Percentiles rank a stretch among this genome's conserved stretches.
Conservation (phyloP, 2,113 vertebrate genomes). For the Craseonycteris thonglongyai region DNA sequence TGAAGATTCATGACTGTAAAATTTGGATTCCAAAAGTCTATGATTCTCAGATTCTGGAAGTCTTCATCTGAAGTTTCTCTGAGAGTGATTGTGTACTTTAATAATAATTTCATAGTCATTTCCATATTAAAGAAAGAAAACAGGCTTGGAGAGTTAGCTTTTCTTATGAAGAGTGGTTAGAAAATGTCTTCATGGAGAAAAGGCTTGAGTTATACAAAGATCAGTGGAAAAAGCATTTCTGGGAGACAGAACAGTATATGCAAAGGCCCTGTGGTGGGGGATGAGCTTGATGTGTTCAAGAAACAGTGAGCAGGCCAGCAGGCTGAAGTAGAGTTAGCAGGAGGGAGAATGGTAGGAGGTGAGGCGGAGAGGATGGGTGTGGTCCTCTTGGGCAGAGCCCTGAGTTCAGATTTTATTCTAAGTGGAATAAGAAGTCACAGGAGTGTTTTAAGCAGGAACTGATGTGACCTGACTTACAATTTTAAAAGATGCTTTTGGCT, state of each 20-base stretch:
- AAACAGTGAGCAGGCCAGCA: neutral
- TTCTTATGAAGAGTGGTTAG: neutral
- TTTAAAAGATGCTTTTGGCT: neutral
- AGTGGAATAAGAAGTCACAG: neutral
- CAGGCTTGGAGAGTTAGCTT: neutral
- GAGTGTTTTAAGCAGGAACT: neutral
- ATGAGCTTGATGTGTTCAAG: too few species aligned
- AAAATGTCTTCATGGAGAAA: neutral
- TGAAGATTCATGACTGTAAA: neutral
- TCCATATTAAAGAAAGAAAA: neutral
- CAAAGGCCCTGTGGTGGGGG: neutral
- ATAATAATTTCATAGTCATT: neutral
- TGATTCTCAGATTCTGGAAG: neutral
- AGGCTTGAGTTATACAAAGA: neutral
- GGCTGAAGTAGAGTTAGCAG: accelerated
- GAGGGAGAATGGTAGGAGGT: neutral
- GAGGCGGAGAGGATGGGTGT: neutral
- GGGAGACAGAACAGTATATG: neutral
- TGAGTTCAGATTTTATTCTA: neutral
- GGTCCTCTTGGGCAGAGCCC: neutral
- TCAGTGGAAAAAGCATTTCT: neutral
- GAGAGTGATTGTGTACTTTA: neutral
- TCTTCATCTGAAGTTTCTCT: neutral
- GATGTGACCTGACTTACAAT: neutral
- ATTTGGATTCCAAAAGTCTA: neutral